A percentile compares a stretch with the other conserved stretches of the same genome.
Evolutionary conservation across 1,140 invertebrate species (phyloP).

Genomic region (Aplysia californica): DNA sequence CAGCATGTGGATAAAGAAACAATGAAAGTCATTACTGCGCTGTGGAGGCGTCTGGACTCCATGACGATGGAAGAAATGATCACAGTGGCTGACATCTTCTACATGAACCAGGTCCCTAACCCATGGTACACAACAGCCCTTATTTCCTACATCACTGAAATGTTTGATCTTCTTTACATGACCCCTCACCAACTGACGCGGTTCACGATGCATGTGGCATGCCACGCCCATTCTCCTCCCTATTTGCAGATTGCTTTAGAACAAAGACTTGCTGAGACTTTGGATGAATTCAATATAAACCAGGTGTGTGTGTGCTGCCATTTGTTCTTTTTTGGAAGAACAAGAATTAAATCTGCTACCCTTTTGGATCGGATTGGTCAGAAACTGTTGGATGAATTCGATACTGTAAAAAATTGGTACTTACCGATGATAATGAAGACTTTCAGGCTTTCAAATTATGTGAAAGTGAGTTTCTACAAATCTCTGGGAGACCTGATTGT

Average conservation of each 20-base stretch:
- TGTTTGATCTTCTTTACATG: neutral
- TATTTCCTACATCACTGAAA: neutral
- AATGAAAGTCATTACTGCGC: constrained; percentile 3
- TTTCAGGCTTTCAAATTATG: constrained; percentile 17
- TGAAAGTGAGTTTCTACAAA: constrained; percentile 25
- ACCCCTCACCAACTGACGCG: constrained; percentile 12
- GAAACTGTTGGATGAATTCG: constrained; percentile 8
- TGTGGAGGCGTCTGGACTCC: constrained; percentile 8
- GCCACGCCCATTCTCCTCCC: neutral
- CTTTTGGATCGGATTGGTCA: constrained; percentile 14
- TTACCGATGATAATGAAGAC: constrained; percentile 23
- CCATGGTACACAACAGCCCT: constrained; percentile 1
- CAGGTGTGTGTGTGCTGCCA: constrained; percentile 1
- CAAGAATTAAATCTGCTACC: neutral
- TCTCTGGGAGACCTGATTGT: neutral
- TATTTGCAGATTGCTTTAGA: neutral
- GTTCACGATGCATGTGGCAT: constrained; percentile 1
- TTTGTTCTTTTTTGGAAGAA: neutral
- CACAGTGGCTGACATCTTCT: constrained; percentile 13
- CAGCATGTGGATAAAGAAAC: neutral
- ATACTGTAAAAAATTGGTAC: neutral
- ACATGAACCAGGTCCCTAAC: neutral
- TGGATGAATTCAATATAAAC: neutral
- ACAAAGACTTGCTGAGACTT: neutral
- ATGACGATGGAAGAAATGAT: constrained; percentile 24